Conservation (phyloP, 1,140 invertebrate genomes). For the Nephila pilipes region DNA sequence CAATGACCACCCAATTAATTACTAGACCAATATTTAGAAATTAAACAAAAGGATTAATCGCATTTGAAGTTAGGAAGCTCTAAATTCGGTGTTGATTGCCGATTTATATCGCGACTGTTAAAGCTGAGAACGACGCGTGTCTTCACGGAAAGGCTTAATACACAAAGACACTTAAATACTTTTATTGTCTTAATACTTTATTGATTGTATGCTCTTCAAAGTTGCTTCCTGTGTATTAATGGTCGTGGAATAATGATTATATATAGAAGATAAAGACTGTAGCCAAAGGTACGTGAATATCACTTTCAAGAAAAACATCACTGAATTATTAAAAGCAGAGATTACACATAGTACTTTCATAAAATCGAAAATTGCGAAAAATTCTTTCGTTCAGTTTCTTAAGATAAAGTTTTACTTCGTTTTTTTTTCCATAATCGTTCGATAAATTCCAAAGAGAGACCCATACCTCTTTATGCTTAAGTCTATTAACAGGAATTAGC, state of each 20-base stretch:
- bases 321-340: not conserved
- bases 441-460: no score
- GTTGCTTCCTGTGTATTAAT: not conserved
- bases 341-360: not conserved
- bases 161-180: not conserved
- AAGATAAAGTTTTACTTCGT: no score
- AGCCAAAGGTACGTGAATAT: not conserved
- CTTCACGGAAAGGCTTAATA: not conserved
- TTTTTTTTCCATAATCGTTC: no score
- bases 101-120: not conserved
- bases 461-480: no score
- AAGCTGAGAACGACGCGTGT: not conserved
- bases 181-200: not conserved
- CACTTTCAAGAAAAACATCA: not conserved
- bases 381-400: no score
- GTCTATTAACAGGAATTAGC: no score
- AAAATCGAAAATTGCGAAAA: not conserved
- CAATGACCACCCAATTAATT: slow-evolving; percentile 52
- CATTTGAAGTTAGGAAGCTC: not conserved
- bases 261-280: not conserved
- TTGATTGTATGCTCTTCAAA: not conserved
- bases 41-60: slow-evolving; percentile 44
- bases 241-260: not conserved
- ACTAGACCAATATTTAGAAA: not conserved
- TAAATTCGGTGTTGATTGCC: not conserved